phyloP scores from a whole-genome alignment of 2,113 vertebrate species.

The Paraplagusia blochii region DNA sequence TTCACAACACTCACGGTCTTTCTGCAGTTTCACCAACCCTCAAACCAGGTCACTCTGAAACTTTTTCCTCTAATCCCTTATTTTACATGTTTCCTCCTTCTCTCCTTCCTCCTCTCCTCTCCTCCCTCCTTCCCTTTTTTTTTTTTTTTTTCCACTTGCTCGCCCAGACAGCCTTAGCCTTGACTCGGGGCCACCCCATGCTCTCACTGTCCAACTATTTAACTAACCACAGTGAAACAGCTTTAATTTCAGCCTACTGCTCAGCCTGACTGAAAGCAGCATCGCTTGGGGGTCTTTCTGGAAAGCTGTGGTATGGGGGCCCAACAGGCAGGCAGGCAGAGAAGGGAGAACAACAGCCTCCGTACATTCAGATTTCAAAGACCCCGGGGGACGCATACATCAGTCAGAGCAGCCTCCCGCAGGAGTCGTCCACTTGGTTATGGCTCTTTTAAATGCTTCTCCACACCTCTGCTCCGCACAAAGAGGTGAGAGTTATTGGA shows the following conservation, averaged over 20 bases:
- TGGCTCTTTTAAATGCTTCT: constrained; percentile 47
- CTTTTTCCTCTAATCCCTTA: constrained; percentile 53
- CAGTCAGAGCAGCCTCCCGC: constrained; percentile 50
- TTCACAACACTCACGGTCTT: constrained; percentile 1
- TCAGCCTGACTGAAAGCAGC: constrained; percentile 49
- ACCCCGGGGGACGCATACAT: constrained; percentile 59
- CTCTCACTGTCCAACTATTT: constrained; percentile 75
- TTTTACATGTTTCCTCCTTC: constrained; percentile 57
- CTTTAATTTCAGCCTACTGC: constrained; percentile 73
- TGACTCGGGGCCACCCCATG: constrained; percentile 69
- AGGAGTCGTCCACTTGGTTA: constrained; percentile 57
- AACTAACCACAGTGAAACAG: constrained; percentile 74
- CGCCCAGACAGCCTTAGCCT: constrained; percentile 69
- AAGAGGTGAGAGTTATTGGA: constrained; percentile 37
- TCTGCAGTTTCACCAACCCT: constrained; percentile 47
- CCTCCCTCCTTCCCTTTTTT: constrained; percentile 16
- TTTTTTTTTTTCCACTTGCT: constrained; percentile 64
- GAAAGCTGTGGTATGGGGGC: constrained; percentile 59
- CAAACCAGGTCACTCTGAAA: constrained; percentile 53
- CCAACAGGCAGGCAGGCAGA: constrained; percentile 61
- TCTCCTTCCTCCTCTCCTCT: constrained; percentile 4
- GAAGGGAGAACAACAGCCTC: constrained; percentile 60
- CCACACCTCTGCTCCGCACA: constrained; percentile 39
- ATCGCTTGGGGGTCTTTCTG: constrained; percentile 72
- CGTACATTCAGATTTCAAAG: constrained; percentile 44